Base-by-base conservation (phyloP, 1,140 invertebrate species). In the Gyrodactylus bullatarudis region DNA sequence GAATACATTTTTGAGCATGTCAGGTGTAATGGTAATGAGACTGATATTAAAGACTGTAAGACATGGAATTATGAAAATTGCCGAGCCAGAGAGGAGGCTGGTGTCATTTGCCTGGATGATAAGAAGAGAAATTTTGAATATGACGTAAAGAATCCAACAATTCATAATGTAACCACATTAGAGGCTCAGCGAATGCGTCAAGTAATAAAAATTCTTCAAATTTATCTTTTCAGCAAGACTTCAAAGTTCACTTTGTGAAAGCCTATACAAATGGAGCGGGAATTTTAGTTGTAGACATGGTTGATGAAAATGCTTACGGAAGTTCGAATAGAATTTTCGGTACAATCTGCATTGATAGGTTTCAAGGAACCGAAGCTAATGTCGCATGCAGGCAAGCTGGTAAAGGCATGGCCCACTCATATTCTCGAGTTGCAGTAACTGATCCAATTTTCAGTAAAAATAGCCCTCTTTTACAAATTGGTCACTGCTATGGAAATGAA, bases 51-150 rank as follows among this genome's bases (percentile, higher is more conserved):
- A 0, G 78, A 85, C 0, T 92, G 89, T 78, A 83, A 86, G 20
- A 89, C 88, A 8, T 92, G 89, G 89, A 88, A 23, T 19, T 26
- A 25, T 87, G 85, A 86, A 68, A 88, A 93, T 77, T 92, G 89
- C 78, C 82, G 84, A 24, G 78, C 81, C 20, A 83, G 82, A 1
- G 88, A 90, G 79, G 87, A 87, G 0, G 88, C 88, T 19, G 88
- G 88, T 1, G 88, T 89, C 1, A 83, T 87, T 34, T 91, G 88
- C 78, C 75, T 72, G 21, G 75, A 77, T 54, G 34, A 54, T 8
- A 54, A 54, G 34, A 54, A 54, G 34, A n/a, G n/a, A 16, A n/a
- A 54, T 16, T 54, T 54, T 54, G 8, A n/a, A 16, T 54, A 54
- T 54, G 34, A 54, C 34, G 34, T 54, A 16, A 8, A 54, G 34